Conservation (phyloP, 1,140 invertebrate genomes). For the Bombus impatiens region DNA sequence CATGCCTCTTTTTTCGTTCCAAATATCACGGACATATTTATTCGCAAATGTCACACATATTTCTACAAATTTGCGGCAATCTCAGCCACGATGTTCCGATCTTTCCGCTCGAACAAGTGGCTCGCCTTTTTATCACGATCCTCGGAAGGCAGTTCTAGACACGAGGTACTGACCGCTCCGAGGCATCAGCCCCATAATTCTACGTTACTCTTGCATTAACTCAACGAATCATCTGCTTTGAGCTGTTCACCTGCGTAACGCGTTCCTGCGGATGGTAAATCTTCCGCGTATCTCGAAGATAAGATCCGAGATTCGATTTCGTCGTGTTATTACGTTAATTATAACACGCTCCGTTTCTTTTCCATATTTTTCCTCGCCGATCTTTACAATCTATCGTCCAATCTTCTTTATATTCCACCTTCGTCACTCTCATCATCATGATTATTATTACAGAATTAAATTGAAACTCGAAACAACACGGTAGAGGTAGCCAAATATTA, state of each 20-base stretch:
- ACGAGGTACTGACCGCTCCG: constrained; percentile 12
- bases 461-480: not conserved
- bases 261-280: constrained; percentile 39
- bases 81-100: constrained; percentile 16
- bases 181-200: constrained; percentile 42
- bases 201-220: constrained; percentile 51
- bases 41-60: not conserved
- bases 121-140: constrained; percentile 44
- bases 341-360: not conserved
- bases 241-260: constrained; percentile 51
- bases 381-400: not conserved
- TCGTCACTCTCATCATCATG: not conserved
- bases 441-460: not conserved
- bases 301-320: constrained; percentile 39
- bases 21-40: not conserved
- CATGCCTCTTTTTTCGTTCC: not conserved
- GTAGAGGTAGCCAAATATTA: not conserved
- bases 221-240: constrained; percentile 51
- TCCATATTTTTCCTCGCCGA: not conserved
- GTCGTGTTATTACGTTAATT: constrained; percentile 51
- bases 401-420: not conserved
- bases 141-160: constrained; percentile 18
- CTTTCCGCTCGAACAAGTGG: constrained; percentile 40
- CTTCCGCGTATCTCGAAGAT: constrained; percentile 9
- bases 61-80: not conserved